These are phyloP conservation scores for Drosophila melanocephala DNA, from an alignment of 2,888 invertebrate species.

Conservation along the genomic window DNA sequence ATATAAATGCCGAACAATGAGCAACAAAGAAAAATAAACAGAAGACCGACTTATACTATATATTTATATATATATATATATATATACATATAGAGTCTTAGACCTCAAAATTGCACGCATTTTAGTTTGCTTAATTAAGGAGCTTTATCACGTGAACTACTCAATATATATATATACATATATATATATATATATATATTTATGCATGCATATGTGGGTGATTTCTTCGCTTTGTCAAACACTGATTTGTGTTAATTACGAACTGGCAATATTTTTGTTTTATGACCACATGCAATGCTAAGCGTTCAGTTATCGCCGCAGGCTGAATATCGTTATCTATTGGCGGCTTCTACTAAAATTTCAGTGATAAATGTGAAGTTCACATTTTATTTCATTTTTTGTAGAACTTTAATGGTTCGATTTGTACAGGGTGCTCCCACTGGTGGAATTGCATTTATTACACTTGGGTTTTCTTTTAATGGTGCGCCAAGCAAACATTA, in stretches of 20 bases:
- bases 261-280: conserved; percentile 20
- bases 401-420: conserved; percentile 1
- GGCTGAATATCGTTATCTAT: conserved; percentile 33
- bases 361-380: conserved; percentile 30
- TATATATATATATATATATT: background rate
- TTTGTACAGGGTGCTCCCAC: conserved; percentile 49
- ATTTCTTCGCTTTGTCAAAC: conserved; percentile 39
- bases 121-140: conserved; percentile 58
- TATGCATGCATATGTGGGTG: background rate
- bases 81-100: background rate
- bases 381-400: background rate
- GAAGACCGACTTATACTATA: background rate
- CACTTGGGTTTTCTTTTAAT: conserved; percentile 26
- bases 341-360: conserved; percentile 33
- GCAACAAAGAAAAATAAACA: conserved; percentile 6
- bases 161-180: background rate
- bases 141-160: conserved; percentile 37
- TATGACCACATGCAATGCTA: conserved; percentile 41
- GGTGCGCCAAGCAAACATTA: conserved; percentile 21
- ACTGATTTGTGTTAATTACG: conserved; percentile 22
- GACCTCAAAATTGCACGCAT: conserved; percentile 64
- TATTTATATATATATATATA: background rate
- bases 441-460: conserved; percentile 49
- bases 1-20: conserved; percentile 49
- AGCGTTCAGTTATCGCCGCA: conserved; percentile 42